These are phyloP conservation scores for Drosophila pachea DNA, from an alignment of 1,140 invertebrate species.

Conservation along the genomic window DNA sequence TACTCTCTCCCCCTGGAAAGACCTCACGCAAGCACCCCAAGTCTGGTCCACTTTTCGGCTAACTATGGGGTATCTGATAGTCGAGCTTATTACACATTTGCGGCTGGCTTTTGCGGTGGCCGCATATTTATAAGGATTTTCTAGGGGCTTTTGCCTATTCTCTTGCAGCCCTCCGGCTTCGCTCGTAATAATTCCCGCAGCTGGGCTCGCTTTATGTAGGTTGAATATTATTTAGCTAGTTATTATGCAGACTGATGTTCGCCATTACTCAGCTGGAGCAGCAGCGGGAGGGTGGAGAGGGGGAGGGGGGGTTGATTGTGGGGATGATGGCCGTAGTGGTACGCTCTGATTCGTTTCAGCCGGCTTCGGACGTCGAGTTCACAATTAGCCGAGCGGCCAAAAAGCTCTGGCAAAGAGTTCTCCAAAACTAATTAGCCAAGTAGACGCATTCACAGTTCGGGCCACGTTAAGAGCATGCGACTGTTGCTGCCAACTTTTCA, in stretches of 20 bases:
- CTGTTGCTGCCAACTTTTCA: constrained; percentile 18
- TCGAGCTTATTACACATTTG: constrained; percentile 17
- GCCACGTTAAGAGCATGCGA: constrained; percentile 4
- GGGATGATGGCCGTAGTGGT: neutral
- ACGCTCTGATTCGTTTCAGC: constrained; percentile 5
- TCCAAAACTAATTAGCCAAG: constrained; percentile 48
- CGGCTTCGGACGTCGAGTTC: constrained; percentile 11
- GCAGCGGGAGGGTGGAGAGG: neutral
- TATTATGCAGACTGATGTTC: constrained; percentile 43
- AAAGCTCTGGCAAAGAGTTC: constrained; percentile 20
- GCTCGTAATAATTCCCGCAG: constrained; percentile 25
- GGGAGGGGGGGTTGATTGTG: neutral
- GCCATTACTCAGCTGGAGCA: constrained; percentile 19
- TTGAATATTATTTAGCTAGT: constrained; percentile 39
- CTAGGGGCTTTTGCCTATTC: neutral
- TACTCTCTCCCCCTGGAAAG: no score
- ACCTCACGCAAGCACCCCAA: no score
- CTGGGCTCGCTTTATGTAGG: constrained; percentile 20
- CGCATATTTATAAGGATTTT: constrained; percentile 40
- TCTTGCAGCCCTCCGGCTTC: constrained; percentile 12
- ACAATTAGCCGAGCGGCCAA: constrained; percentile 24
- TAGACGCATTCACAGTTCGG: constrained; percentile 19
- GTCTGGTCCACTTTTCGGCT: neutral
- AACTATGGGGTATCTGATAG: neutral
- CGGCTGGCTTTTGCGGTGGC: constrained; percentile 16